A percentile compares a stretch with the other conserved stretches of the same genome.
Evolutionary conservation across 2,888 invertebrate genomes (phyloP).

Genomic region (Cabera pusaria): DNA sequence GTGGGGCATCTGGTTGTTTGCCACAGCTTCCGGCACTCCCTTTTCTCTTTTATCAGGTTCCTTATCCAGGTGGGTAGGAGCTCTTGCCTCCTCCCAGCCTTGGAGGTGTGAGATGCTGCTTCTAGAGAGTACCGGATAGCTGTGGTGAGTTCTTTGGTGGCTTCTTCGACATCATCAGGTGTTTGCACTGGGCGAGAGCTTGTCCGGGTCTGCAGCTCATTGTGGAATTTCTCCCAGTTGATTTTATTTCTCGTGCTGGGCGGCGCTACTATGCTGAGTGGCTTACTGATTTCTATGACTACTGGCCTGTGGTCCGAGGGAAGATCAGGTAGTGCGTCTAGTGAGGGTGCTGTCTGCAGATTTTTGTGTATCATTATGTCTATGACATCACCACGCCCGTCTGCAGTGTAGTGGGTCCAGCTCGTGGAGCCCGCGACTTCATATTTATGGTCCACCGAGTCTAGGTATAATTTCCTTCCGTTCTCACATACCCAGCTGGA

Average conservation of each 20-base stretch:
- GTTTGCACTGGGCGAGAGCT: not conserved
- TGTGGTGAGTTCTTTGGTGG: not conserved
- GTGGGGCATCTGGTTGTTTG: slow-evolving; percentile 7
- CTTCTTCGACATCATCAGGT: not conserved
- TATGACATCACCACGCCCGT: not conserved
- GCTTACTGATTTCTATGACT: not conserved
- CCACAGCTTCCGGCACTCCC: slow-evolving; percentile 4
- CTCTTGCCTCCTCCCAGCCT: not conserved
- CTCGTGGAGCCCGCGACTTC: not conserved
- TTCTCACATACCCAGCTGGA: not conserved
- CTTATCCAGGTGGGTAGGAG: slow-evolving; percentile 4
- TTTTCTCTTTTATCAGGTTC: slow-evolving; percentile 2
- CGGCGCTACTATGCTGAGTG: slow-evolving; percentile 1
- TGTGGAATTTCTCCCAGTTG: not conserved
- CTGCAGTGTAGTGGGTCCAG: not conserved
- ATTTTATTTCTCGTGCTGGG: not conserved
- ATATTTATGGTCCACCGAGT: slow-evolving; percentile 4
- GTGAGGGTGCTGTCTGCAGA: not conserved
- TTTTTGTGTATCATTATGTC: not conserved
- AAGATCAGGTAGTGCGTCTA: not conserved
- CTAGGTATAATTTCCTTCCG: not conserved
- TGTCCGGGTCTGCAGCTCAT: not conserved
- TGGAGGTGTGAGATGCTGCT: slow-evolving; percentile 2
- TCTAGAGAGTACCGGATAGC: not conserved
- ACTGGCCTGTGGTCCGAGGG: slow-evolving; percentile 3